Evolutionary conservation across 2,113 vertebrate genomes (phyloP), one percentile per base, ranked within the genome.

Genomic region (Odontophorus gujanensis): DNA sequence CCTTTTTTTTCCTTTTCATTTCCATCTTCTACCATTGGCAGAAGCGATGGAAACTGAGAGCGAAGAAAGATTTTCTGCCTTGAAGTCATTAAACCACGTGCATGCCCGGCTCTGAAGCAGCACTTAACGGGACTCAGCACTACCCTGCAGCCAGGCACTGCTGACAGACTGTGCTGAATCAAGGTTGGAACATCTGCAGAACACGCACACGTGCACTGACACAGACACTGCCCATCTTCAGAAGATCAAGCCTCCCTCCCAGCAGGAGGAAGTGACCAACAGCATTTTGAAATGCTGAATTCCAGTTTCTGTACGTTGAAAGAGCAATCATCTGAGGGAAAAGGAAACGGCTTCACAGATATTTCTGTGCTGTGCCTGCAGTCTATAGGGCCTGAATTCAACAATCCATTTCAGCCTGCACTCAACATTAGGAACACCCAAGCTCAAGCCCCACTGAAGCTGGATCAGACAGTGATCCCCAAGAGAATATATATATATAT

Each of bases 211-310:
- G 3, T 15, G 38, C 5, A 28, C 28, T 28, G 16, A 47, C 32
- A 28, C 24, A n/a, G 19, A 47, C 26, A 38, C 74, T 25, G 36
- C 79, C 81, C 71, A 36, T 89, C 91, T 93, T 81, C 73, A 59
- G 93, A 87, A 96, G 91, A 89, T 66, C 75, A 85, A 94, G 81
- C 32, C 67, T 92, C 50, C 67, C 84, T 87, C 84, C 81, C 71
- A 74, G 81, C 89, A 96, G 94, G 92, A 96, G 89, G 92, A 96
- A 91, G 69, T 93, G 91, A 85, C 92, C 94, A 92, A 88, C 22
- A 5, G 91, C 87, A 91, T 76, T 67, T 85, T 81, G 80, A 92
- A 95, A 85, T 13, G 55, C 87, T 92, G 91, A 91, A 87, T 62
- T 95, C 77, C 78, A 51, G 85, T 63, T 96, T 94, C 79, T 85